These are phyloP conservation scores for Meloidogyne exigua DNA, from an alignment of 1,140 invertebrate species.

Conservation along the genomic window DNA sequence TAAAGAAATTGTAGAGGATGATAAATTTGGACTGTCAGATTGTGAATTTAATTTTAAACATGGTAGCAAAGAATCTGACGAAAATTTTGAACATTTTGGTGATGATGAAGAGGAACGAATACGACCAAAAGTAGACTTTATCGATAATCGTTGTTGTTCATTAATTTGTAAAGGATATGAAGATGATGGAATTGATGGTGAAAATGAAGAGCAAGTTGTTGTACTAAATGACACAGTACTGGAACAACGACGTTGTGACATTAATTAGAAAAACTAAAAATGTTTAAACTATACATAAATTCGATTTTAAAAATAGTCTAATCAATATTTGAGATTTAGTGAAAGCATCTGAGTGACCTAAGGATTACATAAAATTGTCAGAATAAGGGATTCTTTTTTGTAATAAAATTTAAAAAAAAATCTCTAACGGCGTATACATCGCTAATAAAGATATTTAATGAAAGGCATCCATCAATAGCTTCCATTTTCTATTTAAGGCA, in stretches of 20 bases:
- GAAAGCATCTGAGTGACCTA: neutral
- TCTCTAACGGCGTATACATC: neutral
- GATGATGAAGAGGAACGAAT: constrained; percentile 11
- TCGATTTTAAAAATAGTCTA: too few relatives aligned
- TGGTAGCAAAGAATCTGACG: neutral
- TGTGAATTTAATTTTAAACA: constrained; percentile 1
- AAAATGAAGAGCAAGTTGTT: neutral
- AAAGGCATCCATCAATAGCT: neutral
- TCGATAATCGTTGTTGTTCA: neutral
- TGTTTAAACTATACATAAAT: too few relatives aligned
- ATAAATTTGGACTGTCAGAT: neutral
- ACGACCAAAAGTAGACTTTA: neutral
- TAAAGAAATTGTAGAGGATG: neutral
- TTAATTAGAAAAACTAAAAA: neutral
- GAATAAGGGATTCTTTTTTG: neutral
- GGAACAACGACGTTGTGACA: constrained; percentile 3
- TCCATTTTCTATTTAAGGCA: neutral
- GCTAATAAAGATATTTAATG: neutral
- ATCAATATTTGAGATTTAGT: too few relatives aligned
- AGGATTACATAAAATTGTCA: neutral
- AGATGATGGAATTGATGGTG: constrained; percentile 1
- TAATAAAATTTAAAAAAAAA: neutral
- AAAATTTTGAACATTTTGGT: neutral
- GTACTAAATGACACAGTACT: neutral
- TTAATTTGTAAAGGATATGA: neutral